phyloP scores from a whole-genome alignment of 1,140 invertebrate genomes.

The Vanessa atalanta region DNA sequence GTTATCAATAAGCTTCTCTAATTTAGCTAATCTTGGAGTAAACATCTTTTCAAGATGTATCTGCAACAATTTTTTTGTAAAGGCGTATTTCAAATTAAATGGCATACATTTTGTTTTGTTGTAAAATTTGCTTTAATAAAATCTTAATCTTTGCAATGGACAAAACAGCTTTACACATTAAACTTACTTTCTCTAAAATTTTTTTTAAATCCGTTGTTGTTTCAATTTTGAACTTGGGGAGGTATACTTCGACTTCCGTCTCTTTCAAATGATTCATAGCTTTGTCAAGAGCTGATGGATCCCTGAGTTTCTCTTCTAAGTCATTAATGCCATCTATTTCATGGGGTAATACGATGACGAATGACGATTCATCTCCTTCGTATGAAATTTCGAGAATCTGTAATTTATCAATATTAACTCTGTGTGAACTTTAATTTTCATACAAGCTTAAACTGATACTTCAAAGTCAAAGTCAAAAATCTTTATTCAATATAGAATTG shows the following conservation, averaged over 20 bases:
- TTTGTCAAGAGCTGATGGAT: slow-evolving; percentile 46
- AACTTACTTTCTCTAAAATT: slow-evolving; percentile 53
- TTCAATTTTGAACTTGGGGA: slow-evolving; percentile 73
- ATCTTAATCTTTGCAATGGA: not conserved
- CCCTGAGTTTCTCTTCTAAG: slow-evolving; percentile 54
- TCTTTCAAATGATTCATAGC: slow-evolving; percentile 41
- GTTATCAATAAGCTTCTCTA: slow-evolving; percentile 52
- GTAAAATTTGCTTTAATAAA: not conserved
- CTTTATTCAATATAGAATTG: no score
- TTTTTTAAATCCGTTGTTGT: slow-evolving; percentile 61
- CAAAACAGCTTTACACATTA: not conserved
- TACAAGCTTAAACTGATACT: not conserved
- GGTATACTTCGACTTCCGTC: slow-evolving; percentile 51
- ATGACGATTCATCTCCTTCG: slow-evolving; percentile 55
- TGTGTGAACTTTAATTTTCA: not conserved
- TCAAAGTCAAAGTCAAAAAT: no score
- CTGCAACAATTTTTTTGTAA: slow-evolving; percentile 37
- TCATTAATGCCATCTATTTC: slow-evolving; percentile 57
- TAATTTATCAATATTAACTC: not conserved
- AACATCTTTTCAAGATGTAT: slow-evolving; percentile 59
- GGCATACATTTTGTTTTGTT: not conserved
- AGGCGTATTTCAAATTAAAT: not conserved
- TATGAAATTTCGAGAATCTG: slow-evolving; percentile 67
- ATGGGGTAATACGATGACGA: slow-evolving; percentile 60
- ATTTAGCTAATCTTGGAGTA: slow-evolving; percentile 37